These are phyloP conservation scores for Geotrupes spiniger DNA, from an alignment of 2,888 invertebrate genomes.

Conservation along the genomic window DNA sequence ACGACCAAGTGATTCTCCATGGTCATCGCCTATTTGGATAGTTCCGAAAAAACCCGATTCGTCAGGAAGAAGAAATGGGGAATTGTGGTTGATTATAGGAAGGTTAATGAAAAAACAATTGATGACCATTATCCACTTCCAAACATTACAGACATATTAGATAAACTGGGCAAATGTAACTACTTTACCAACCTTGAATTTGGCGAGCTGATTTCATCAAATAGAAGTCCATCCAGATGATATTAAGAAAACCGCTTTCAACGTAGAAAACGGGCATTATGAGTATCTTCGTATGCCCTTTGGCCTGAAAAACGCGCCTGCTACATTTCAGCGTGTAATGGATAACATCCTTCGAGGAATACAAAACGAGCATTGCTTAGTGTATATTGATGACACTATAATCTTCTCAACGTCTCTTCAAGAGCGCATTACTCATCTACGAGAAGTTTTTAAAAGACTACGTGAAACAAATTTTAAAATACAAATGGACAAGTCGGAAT, in stretches of 20 bases:
- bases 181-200: constrained; percentile 38
- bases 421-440: constrained; percentile 24
- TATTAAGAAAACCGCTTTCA: constrained; percentile 37
- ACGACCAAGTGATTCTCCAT: constrained; percentile 26
- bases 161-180: constrained; percentile 35
- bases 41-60: constrained; percentile 35
- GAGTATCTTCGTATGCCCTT: constrained; percentile 35
- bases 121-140: constrained; percentile 34
- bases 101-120: constrained; percentile 35
- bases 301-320: constrained; percentile 34
- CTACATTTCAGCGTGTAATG: constrained; percentile 32
- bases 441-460: constrained; percentile 24
- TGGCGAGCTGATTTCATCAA: constrained; percentile 39
- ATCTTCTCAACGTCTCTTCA: constrained; percentile 23
- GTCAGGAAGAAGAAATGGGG: constrained; percentile 29
- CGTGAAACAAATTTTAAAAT: constrained; percentile 26
- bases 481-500: constrained; percentile 23
- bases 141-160: constrained; percentile 36
- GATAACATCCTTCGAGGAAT: constrained; percentile 26
- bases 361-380: constrained; percentile 22
- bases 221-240: constrained; percentile 32
- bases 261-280: constrained; percentile 32
- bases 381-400: constrained; percentile 32
- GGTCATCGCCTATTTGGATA: constrained; percentile 32
- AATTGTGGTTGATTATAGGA: constrained; percentile 32